These are phyloP conservation scores for Olivierus martensii DNA, from an alignment of 1,140 invertebrate genomes.

Conservation along the genomic window DNA sequence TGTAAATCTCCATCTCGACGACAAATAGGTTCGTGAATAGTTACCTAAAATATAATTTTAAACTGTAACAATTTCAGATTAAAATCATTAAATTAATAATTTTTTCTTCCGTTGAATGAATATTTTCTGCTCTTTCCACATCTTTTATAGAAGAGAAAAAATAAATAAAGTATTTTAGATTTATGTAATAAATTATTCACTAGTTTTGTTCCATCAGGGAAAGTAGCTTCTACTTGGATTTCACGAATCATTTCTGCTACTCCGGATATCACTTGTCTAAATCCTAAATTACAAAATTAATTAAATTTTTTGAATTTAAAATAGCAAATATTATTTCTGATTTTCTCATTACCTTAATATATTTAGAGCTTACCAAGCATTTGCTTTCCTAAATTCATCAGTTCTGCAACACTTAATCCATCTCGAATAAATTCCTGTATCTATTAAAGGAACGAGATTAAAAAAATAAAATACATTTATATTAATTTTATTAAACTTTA, in stretches of 20 bases:
- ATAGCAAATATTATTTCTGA: constrained; percentile 1
- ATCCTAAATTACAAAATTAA: neutral
- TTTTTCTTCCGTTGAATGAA: too few species aligned
- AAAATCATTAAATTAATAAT: too few species aligned
- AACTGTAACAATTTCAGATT: too few species aligned
- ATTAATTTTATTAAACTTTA: neutral
- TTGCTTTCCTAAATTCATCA: constrained; percentile 26
- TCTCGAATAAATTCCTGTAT: constrained; percentile 21
- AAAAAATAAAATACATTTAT: neutral
- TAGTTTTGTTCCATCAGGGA: constrained; percentile 32
- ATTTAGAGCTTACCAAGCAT: constrained; percentile 24
- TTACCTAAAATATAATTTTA: constrained; percentile 19
- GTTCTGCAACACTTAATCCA: constrained; percentile 25
- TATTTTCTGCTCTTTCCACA: too few species aligned
- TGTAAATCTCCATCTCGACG: constrained; percentile 25
- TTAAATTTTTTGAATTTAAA: neutral
- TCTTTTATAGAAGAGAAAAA: too few species aligned
- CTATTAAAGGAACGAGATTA: neutral
- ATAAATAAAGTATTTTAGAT: too few species aligned
- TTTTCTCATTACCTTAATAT: neutral
- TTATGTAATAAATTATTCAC: constrained; percentile 15
- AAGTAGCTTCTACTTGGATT: constrained; percentile 30
- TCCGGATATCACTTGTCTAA: constrained; percentile 26
- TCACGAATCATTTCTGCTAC: constrained; percentile 28
- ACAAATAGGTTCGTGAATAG: constrained; percentile 28